A percentile compares a stretch with the other conserved stretches of the same genome.
Evolutionary conservation across 2,113 vertebrate species (phyloP).

Genomic region (Grammomys dolichurus): DNA sequence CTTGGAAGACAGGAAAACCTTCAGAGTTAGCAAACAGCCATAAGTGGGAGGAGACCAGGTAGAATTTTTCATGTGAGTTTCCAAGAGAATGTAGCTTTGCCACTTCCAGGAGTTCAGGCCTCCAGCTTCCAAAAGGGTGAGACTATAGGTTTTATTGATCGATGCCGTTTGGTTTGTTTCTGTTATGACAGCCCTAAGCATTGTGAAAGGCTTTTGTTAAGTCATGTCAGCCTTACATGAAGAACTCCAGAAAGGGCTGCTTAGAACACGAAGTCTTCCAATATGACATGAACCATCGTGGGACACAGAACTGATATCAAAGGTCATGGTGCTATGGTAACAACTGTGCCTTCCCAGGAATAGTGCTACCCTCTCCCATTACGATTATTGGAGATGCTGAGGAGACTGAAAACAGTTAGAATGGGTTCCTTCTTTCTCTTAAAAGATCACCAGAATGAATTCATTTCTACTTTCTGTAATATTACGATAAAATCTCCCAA

Average conservation of each 20-base stretch:
- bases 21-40: background rate
- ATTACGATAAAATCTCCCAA: background rate
- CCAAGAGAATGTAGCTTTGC: background rate
- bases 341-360: background rate
- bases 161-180: background rate
- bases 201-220: background rate
- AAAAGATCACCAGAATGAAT: background rate
- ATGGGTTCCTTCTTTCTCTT: background rate
- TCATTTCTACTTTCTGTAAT: background rate
- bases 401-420: background rate
- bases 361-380: background rate
- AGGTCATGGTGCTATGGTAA: background rate
- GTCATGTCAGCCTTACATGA: background rate
- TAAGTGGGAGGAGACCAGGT: background rate
- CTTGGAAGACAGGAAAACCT: background rate
- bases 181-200: background rate
- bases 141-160: background rate
- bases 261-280: fast-evolving
- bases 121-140: background rate
- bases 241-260: background rate
- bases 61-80: background rate
- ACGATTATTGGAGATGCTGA: background rate
- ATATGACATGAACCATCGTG: background rate
- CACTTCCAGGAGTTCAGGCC: background rate
- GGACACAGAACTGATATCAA: fast-evolving